Percentiles rank a stretch among this genome's conserved stretches.
Evolutionary conservation across 2,797 vertebrate genomes (phyloP).

Genomic region (Brachyrhaphis roseni): DNA sequence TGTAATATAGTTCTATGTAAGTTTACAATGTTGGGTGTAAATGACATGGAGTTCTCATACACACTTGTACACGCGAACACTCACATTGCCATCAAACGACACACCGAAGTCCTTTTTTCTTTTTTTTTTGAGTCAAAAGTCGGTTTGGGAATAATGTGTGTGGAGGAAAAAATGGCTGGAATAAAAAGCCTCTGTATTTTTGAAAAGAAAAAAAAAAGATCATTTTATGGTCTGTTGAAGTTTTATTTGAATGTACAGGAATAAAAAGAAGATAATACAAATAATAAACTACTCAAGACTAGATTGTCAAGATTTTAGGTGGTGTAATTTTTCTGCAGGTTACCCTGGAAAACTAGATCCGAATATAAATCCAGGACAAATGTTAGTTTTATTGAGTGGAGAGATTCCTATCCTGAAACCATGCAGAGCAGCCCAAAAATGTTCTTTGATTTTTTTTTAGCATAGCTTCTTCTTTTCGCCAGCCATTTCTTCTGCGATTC

Average conservation of each 20-base stretch:
- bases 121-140: conserved; percentile 77
- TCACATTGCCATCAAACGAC: conserved; percentile 46
- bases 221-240: conserved; percentile 77
- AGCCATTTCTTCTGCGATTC: conserved; percentile 42
- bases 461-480: conserved; percentile 44
- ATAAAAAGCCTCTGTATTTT: conserved; percentile 90
- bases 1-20: conserved; percentile 99
- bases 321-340: conserved; percentile 88
- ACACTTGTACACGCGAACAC: conserved; percentile 45
- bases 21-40: conserved; percentile 99
- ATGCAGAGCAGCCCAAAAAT: conserved; percentile 42
- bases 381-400: conserved; percentile 48
- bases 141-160: conserved; percentile 63
- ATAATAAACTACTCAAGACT: conserved; percentile 83
- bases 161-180: conserved; percentile 75
- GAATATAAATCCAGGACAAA: conserved; percentile 51
- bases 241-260: conserved; percentile 87
- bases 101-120: conserved; percentile 71
- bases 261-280: conserved; percentile 67
- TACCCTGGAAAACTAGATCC: conserved; percentile 77
- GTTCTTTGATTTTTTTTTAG: conserved; percentile 45
- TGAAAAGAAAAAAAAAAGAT: conserved; percentile 78
- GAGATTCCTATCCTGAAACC: conserved; percentile 53
- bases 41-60: conserved; percentile 90
- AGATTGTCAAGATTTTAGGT: conserved; percentile 90